Percentiles rank a stretch among this genome's conserved stretches.
These are phyloP conservation scores for Myiotriccus ornatus DNA, from an alignment of 2,797 vertebrate genomes.

Conservation along the genomic window DNA sequence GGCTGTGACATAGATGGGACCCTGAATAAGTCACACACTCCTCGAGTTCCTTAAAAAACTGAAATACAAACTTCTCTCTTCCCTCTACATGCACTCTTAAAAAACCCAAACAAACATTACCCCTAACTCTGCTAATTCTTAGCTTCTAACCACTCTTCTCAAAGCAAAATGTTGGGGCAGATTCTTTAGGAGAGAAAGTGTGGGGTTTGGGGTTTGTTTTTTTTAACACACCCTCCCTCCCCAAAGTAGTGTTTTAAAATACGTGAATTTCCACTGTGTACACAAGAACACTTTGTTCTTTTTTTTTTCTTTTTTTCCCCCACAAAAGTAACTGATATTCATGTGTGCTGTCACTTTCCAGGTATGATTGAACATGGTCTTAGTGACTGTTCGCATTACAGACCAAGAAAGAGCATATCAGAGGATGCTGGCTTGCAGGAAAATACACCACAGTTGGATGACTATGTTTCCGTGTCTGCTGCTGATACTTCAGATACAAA, in stretches of 20 bases:
- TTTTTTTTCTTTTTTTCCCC: background rate
- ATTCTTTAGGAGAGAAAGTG: background rate
- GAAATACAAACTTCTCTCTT: background rate
- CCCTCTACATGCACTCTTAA: background rate
- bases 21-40: background rate
- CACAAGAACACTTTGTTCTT: background rate
- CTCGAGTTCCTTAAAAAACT: background rate
- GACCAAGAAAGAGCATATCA: constrained; percentile 84
- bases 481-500: constrained; percentile 60
- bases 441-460: constrained; percentile 64
- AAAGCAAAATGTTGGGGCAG: background rate
- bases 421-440: constrained; percentile 79
- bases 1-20: background rate
- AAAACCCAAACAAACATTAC: background rate
- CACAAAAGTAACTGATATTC: background rate
- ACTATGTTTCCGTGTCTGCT: constrained; percentile 77
- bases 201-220: background rate
- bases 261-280: accelerated
- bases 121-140: background rate
- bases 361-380: constrained; percentile 96
- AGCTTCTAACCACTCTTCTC: background rate
- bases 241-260: background rate
- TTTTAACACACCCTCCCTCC: background rate
- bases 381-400: constrained; percentile 91
- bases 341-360: constrained; percentile 40